Evolutionary conservation across 1,140 invertebrate genomes (phyloP).

Genomic region (Varroa destructor): DNA sequence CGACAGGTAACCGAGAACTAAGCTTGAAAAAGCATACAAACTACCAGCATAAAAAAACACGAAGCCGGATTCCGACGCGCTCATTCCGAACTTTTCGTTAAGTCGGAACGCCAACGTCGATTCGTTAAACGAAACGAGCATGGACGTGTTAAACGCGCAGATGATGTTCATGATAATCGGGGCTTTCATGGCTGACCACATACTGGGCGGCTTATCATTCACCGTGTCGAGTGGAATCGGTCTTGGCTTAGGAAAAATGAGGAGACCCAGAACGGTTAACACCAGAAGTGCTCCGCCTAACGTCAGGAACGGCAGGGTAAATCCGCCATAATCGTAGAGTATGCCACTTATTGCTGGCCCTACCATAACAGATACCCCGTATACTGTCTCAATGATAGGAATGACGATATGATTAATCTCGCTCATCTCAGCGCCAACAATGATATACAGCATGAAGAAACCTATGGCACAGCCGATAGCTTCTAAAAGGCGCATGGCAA

Average conservation of each 20-base stretch:
- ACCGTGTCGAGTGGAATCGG: neutral
- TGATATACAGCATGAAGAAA: constrained; percentile 14
- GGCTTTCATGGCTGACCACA: neutral
- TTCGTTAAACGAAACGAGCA: constrained; percentile 8
- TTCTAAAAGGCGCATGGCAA: neutral
- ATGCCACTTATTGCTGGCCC: constrained; percentile 10
- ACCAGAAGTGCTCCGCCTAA: constrained; percentile 1
- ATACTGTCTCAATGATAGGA: constrained; percentile 2
- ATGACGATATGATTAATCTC: constrained; percentile 23
- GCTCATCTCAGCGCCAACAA: neutral
- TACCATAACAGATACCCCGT: neutral
- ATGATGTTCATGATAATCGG: constrained; percentile 15
- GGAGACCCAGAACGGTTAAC: neutral
- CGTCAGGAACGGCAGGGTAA: constrained; percentile 1
- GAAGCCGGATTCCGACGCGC: neutral
- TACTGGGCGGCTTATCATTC: neutral
- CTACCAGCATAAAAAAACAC: constrained; percentile 9
- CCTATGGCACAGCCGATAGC: constrained; percentile 8
- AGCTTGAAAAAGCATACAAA: constrained; percentile 10
- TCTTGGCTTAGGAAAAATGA: neutral
- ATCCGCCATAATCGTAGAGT: constrained; percentile 14
- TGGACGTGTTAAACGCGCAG: constrained; percentile 5
- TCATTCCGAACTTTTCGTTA: constrained; percentile 17
- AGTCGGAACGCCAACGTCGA: constrained; percentile 3
- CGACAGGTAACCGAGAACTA: neutral